Conservation (phyloP, 53 echinoderm and acorn worm species). For the Paracentrotus lividus region DNA sequence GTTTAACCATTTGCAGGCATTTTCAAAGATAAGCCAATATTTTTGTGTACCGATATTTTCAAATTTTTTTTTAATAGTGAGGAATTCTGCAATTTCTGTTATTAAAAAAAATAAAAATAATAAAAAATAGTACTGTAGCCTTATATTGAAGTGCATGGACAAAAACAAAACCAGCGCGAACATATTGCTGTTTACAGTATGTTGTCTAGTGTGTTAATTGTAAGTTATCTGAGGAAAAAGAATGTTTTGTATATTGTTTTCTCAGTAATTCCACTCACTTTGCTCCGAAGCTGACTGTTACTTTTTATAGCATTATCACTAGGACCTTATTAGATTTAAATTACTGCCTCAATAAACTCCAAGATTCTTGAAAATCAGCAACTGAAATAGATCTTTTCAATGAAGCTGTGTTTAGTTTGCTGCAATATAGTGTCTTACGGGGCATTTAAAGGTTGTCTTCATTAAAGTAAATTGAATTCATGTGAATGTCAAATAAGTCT, state of each 20-base stretch:
- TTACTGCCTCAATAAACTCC: neutral
- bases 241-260: neutral
- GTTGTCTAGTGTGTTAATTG: neutral
- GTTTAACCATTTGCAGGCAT: too few relatives aligned
- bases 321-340: neutral
- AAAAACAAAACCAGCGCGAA: too few relatives aligned
- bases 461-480: conserved; percentile 12
- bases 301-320: neutral
- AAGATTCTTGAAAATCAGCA: neutral
- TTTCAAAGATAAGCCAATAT: too few relatives aligned
- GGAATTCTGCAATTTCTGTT: too few relatives aligned
- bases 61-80: too few relatives aligned
- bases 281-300: neutral
- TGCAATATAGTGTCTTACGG: neutral
- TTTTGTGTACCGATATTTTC: too few relatives aligned
- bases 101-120: too few relatives aligned
- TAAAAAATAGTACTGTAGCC: too few relatives aligned
- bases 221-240: neutral
- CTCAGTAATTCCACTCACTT: neutral
- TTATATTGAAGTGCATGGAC: too few relatives aligned
- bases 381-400: neutral
- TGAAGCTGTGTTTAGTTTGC: neutral
- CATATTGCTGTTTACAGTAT: too few relatives aligned
- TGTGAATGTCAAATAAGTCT: neutral
- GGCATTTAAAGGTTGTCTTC: neutral